Evolutionary conservation across 2,113 vertebrate genomes (phyloP).

Genomic region (Pseudopodoces humilis): DNA sequence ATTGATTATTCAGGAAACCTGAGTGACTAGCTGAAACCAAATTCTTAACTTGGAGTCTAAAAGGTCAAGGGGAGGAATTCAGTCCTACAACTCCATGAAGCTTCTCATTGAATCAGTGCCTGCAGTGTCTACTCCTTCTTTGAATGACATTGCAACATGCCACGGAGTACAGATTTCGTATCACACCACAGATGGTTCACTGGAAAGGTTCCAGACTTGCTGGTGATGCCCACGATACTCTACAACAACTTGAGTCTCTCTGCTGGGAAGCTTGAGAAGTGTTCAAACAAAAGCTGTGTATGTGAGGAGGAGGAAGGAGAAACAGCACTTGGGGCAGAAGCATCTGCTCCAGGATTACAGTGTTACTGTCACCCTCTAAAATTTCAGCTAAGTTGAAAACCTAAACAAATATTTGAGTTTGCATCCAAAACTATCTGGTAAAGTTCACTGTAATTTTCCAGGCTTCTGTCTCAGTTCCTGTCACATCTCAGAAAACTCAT

Average conservation of each 20-base stretch:
- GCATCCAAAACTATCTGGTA: not conserved
- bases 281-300: conserved; percentile 1
- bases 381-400: not conserved
- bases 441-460: not conserved
- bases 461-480: not conserved
- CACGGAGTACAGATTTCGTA: not conserved
- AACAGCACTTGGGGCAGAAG: not conserved
- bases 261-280: not conserved
- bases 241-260: not conserved
- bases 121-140: not conserved
- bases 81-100: not conserved
- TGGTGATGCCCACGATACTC: not conserved
- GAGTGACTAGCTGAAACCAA: not conserved
- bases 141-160: not conserved
- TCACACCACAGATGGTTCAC: conserved; percentile 48
- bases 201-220: conserved; percentile 2
- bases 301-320: not conserved
- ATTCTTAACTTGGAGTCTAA: not conserved
- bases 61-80: conserved; percentile 32
- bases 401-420: not conserved
- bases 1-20: not conserved
- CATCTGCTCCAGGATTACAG: not conserved
- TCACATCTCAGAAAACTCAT: not conserved
- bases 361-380: not conserved
- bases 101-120: not conserved